Evolutionary conservation across 1,140 invertebrate species (phyloP).

Genomic region (Eufriesea mexicana): DNA sequence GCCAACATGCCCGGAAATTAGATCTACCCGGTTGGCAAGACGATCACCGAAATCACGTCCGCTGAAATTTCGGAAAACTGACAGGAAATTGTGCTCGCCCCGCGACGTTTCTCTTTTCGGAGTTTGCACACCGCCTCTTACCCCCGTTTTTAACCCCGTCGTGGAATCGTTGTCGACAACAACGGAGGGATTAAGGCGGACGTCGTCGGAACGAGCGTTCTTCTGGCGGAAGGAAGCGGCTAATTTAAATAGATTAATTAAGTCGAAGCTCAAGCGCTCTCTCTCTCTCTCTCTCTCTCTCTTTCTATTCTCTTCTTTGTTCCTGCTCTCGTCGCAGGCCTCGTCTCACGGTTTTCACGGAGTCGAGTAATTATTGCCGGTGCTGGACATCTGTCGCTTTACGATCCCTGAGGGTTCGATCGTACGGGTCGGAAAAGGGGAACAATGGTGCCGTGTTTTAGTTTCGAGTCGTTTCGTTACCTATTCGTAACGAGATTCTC

Average conservation of each 20-base stretch:
- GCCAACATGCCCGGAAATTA: neutral
- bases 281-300: neutral
- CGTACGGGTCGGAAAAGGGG: conserved; percentile 4
- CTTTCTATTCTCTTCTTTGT: neutral
- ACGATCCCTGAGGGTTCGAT: conserved; percentile 33
- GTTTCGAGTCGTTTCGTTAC: neutral
- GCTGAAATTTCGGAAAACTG: conserved; percentile 7
- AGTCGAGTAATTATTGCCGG: conserved; percentile 61
- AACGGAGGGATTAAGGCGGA: conserved; percentile 25
- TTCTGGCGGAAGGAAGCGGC: conserved; percentile 59
- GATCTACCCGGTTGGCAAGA: neutral
- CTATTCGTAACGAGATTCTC: neutral
- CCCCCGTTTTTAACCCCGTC: neutral
- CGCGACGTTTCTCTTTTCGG: conserved; percentile 15
- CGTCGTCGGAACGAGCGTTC: conserved; percentile 15
- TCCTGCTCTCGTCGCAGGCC: neutral
- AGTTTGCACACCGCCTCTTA: neutral
- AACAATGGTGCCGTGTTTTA: neutral
- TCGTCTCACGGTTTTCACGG: conserved; percentile 36
- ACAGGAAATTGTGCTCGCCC: neutral
- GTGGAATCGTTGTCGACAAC: conserved; percentile 29
- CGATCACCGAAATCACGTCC: neutral
- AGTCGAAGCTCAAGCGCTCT: conserved; percentile 55
- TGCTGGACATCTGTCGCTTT: conserved; percentile 38
- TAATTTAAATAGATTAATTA: conserved; percentile 76